Conservation (phyloP, 2,888 invertebrate genomes). For the Hanleya hanleyi region DNA sequence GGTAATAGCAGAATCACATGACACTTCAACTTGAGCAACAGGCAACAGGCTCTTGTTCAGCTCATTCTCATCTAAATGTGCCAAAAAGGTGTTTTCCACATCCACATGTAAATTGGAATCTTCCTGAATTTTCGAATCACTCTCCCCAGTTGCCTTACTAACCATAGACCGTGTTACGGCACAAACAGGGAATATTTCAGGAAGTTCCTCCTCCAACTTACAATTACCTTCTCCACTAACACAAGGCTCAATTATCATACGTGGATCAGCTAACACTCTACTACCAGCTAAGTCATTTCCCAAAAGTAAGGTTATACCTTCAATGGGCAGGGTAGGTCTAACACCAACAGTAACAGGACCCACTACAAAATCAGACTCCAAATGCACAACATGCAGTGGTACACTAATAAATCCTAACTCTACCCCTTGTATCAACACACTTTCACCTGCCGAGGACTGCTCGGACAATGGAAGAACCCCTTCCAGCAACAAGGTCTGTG, state of each 20-base stretch:
- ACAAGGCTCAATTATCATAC: background rate
- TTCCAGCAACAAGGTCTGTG: conserved; percentile 35
- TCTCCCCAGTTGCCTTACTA: background rate
- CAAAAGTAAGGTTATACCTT: conserved; percentile 31
- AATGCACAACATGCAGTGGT: conserved; percentile 26
- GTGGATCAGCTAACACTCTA: conserved; percentile 23
- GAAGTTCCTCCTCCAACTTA: background rate
- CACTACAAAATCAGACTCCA: conserved; percentile 25
- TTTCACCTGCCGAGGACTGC: conserved; percentile 18
- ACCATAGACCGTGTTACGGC: background rate
- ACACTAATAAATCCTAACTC: conserved; percentile 30
- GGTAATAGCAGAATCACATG: background rate
- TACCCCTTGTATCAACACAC: conserved; percentile 33
- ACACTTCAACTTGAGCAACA: too few species aligned
- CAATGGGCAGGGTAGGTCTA: conserved; percentile 24
- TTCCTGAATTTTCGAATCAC: background rate
- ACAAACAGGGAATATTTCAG: conserved; percentile 11
- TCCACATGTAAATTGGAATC: background rate
- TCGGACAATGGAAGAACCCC: conserved; percentile 27
- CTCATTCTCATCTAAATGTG: background rate
- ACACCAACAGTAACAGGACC: conserved; percentile 32
- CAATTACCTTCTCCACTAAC: background rate
- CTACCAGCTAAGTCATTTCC: conserved; percentile 33
- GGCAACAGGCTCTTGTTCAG: too few species aligned
- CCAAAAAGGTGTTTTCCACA: background rate